Evolutionary conservation across 2,113 vertebrate species (phyloP).

Genomic region (Lonchura striata): DNA sequence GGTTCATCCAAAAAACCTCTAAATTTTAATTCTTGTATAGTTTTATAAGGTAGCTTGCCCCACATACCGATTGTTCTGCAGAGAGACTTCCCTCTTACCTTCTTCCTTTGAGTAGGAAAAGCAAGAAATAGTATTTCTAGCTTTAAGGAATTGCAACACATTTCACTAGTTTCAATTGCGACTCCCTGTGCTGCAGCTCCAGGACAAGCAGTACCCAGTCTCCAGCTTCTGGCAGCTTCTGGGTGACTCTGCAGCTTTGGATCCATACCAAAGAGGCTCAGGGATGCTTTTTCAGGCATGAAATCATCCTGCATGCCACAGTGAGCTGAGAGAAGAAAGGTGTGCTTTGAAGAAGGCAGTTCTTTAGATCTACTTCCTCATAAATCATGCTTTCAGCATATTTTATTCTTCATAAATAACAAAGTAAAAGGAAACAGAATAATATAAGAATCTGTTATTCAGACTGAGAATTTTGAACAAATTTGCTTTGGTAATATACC

Average conservation of each 20-base stretch:
- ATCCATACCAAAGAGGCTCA: not conserved
- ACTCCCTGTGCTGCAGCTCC: not conserved
- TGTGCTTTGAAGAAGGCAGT: not conserved
- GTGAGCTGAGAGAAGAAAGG: not conserved
- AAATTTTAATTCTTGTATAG: not conserved
- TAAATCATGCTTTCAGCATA: conserved; percentile 20
- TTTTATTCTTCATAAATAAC: conserved; percentile 22
- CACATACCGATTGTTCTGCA: not conserved
- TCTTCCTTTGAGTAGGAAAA: not conserved
- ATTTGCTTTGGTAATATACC: not conserved
- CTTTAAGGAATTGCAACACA: not conserved
- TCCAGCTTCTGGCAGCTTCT: not conserved
- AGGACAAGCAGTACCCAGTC: not conserved
- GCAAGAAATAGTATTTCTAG: not conserved
- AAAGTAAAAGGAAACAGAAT: conserved; percentile 4
- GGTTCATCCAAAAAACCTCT: not conserved
- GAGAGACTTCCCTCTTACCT: not conserved
- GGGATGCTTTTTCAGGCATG: not conserved
- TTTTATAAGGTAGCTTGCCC: not conserved
- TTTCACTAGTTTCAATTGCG: not conserved
- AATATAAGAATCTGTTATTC: not conserved
- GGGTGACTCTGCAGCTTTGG: not conserved
- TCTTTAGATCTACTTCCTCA: conserved; percentile 4
- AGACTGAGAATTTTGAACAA: not conserved
- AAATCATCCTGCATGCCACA: not conserved